Evolutionary conservation across 2,113 vertebrate genomes (phyloP).

Genomic region (Sigmodon hispidus): DNA sequence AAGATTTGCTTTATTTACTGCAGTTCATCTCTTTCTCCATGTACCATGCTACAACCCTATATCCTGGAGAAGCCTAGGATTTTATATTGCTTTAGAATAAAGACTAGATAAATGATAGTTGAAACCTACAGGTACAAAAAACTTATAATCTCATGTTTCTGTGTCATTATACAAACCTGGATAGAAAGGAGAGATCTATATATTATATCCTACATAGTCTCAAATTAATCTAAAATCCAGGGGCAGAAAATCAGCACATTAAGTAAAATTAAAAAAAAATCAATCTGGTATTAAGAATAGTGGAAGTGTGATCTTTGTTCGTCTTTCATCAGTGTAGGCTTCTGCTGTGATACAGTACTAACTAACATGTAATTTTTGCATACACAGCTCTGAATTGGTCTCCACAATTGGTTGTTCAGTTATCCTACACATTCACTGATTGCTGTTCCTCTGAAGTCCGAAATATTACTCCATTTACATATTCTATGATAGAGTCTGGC

Average conservation of each 20-base stretch:
- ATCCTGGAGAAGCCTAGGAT: fast-evolving
- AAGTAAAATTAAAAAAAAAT: background rate
- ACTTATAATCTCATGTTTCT: background rate
- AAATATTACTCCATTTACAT: background rate
- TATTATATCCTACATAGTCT: too few species aligned
- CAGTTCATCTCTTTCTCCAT: background rate
- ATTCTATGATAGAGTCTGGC: background rate
- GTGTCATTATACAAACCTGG: background rate
- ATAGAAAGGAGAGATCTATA: background rate
- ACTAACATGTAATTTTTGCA: background rate
- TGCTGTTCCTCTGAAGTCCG: background rate
- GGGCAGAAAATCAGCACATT: background rate
- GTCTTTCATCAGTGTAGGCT: background rate
- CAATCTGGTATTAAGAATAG: background rate
- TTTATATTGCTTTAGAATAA: background rate
- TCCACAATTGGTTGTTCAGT: background rate
- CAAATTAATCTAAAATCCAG: background rate
- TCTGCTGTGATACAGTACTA: background rate
- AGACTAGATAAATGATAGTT: background rate
- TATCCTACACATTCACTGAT: background rate
- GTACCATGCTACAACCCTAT: fast-evolving
- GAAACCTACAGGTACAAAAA: background rate
- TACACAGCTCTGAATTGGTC: background rate
- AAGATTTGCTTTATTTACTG: background rate
- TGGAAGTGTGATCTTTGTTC: too few species aligned